Evolutionary conservation across 1,140 invertebrate genomes (phyloP).

Genomic region (Babylonia areolata): DNA sequence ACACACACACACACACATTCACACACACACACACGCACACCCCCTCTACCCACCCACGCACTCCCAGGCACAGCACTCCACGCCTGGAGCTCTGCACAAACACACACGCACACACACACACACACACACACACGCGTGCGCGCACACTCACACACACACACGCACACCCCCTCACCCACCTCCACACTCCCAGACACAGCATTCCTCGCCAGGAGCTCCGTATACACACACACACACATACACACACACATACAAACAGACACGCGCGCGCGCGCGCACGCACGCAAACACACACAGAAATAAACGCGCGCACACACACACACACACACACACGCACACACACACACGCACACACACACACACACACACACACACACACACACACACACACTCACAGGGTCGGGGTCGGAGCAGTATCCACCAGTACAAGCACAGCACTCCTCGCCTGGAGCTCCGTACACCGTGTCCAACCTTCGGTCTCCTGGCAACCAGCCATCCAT

Average conservation of each 20-base stretch:
- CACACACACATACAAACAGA: no score
- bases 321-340: background rate
- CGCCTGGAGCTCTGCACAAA: no score
- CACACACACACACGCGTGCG: background rate
- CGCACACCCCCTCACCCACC: background rate
- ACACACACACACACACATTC: background rate
- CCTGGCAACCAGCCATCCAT: background rate
- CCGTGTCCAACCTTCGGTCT: background rate
- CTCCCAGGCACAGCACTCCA: no score
- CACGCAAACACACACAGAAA: no score
- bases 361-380: background rate
- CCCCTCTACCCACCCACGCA: no score
- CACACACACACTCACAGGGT: constrained; percentile 10
- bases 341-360: background rate
- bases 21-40: background rate
- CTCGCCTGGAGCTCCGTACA: constrained; percentile 23
- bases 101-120: no score
- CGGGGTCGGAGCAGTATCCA: background rate
- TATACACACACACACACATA: no score
- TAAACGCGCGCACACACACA: background rate
- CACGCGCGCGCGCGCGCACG: no score
- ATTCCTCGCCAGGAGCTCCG: no score
- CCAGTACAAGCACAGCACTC: constrained; percentile 37
- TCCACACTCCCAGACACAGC: background rate
- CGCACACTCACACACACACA: background rate